Evolutionary conservation across 2,888 invertebrate genomes (phyloP), one percentile per base, ranked within the genome.

Genomic region (Spicauda simplicius): DNA sequence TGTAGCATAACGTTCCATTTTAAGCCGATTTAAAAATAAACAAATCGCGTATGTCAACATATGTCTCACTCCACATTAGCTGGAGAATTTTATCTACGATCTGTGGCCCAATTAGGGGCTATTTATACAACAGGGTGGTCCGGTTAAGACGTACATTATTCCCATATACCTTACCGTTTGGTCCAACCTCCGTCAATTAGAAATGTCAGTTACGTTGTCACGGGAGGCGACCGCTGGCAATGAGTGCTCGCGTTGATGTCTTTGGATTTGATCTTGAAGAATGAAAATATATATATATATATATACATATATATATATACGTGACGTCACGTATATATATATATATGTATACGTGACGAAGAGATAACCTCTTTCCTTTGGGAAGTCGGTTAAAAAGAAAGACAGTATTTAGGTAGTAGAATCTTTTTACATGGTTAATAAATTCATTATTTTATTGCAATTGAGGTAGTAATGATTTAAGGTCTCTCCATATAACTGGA

Each of bases 71-170:
- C 72, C 69, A 76, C 75, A 80, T 83, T 83, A 82, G 78, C 79
- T 73, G 79, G 73, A 71, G 76, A 76, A 81, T 81, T 84, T 87
- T 86, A 88, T 90, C 87, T 86, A 77, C 85, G 85, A 89, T 88
- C 88, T 89, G 69, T 76, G 76, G 79, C 68, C 85, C 90, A 91
- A 91, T 91, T 90, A 90, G 81, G 82, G 77, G 75, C 82, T 89
- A 88, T 90, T 89, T 89, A 83, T 86, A 83, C 82, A 80, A 75
- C 77, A 70, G 80, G 90, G 91, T 90, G 90, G 91, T 90, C 90
- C 76, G 71, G 71, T 70, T 77, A 77, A 80, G 76, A 76, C 74
- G 78, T 78, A 25, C 77, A 79, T 77, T 76, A 75, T 74, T 72
- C 76, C 74, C 77, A 76, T 66, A 65, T 19, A 75, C 19, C 72